Conservation (phyloP, 2,888 invertebrate species). For the Laspeyria flexula region DNA sequence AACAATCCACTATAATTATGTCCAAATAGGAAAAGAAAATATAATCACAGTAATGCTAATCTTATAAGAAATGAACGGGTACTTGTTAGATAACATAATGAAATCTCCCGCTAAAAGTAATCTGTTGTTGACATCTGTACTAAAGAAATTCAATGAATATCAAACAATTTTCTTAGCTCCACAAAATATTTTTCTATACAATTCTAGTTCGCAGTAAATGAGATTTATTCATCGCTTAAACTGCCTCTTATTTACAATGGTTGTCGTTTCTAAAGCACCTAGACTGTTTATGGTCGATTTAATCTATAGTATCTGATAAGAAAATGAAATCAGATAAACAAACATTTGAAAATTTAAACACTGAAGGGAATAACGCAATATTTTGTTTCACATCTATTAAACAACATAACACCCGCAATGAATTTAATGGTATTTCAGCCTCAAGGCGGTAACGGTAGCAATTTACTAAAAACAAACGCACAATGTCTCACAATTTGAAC, state of each 20-base stretch:
- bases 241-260: background rate
- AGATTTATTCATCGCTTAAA: background rate
- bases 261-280: background rate
- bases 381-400: conserved; percentile 19
- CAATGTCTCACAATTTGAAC: conserved; percentile 54
- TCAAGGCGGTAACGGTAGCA: conserved; percentile 53
- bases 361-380: background rate
- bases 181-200: too few relatives aligned
- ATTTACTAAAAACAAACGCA: conserved; percentile 54
- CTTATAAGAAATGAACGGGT: too few relatives aligned
- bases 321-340: background rate
- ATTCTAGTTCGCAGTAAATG: too few relatives aligned
- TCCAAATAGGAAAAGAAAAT: too few relatives aligned
- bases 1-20: too few relatives aligned
- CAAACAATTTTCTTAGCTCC: too few relatives aligned
- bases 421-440: conserved; percentile 48
- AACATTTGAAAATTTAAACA: background rate
- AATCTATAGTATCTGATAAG: background rate
- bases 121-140: too few relatives aligned
- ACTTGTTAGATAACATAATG: too few relatives aligned
- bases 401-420: conserved; percentile 50
- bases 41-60: too few relatives aligned
- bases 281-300: background rate
- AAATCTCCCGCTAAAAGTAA: too few relatives aligned
- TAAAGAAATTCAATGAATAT: too few relatives aligned